These are phyloP conservation scores for Oscarella lobularis DNA, from an alignment of 37 sponge, comb jelly and placozoan genomes.

Conservation along the genomic window DNA sequence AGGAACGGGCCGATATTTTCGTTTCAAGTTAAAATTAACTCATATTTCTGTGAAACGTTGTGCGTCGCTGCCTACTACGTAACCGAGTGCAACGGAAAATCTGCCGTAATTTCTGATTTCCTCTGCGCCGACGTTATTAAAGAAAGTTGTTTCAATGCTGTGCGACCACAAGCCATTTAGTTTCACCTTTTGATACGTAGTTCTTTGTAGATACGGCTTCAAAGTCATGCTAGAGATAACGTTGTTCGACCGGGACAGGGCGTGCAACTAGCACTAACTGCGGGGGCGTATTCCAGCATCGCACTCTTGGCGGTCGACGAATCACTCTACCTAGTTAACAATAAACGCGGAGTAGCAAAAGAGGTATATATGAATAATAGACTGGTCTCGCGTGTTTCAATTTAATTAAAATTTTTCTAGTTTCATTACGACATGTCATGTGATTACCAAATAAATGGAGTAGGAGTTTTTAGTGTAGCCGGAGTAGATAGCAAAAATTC, in stretches of 20 bases:
- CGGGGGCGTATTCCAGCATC: background rate
- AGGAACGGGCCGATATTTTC: background rate
- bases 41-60: background rate
- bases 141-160: background rate
- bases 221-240: no score
- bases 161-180: no score
- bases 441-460: no score
- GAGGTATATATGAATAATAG: no score
- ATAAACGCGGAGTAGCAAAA: no score
- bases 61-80: background rate
- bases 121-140: background rate
- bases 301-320: background rate
- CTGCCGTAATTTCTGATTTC: background rate
- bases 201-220: no score
- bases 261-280: background rate
- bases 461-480: no score
- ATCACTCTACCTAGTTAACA: background rate
- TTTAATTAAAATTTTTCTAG: no score
- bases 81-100: background rate
- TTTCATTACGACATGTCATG: no score
- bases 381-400: no score
- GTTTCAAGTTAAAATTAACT: background rate
- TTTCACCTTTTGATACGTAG: no score
- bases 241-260: background rate
- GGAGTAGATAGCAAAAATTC: no score